phyloP scores from a whole-genome alignment of 2,113 vertebrate genomes.

The Agelaius tricolor region DNA sequence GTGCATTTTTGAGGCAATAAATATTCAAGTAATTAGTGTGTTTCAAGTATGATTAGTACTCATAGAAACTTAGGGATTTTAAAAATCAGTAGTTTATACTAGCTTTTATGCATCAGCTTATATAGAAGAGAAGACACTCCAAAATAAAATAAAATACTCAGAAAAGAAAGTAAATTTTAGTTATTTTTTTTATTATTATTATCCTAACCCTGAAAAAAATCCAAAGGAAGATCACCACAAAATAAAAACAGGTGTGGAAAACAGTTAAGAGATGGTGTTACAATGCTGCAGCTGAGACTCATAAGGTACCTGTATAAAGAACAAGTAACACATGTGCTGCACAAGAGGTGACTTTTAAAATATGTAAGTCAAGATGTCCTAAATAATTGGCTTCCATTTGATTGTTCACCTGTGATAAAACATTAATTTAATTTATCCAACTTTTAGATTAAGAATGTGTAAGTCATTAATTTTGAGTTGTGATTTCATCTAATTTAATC shows the following conservation, averaged over 20 bases:
- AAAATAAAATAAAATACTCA: neutral
- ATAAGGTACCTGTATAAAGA: neutral
- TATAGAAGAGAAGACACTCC: neutral
- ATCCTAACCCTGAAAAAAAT: neutral
- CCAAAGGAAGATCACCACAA: constrained; percentile 15
- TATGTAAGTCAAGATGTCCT: constrained; percentile 15
- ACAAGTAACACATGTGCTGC: neutral
- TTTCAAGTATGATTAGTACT: neutral
- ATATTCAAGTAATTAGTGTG: neutral
- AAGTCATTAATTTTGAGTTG: constrained; percentile 20
- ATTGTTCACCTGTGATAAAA: constrained; percentile 12
- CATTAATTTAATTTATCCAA: neutral
- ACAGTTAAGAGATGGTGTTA: constrained; percentile 24
- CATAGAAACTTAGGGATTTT: neutral
- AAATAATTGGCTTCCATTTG: neutral
- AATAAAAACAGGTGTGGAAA: constrained; percentile 34
- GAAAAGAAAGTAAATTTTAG: constrained; percentile 51
- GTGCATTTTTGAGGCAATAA: neutral
- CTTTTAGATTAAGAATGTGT: constrained; percentile 33
- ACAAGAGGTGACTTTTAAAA: neutral
- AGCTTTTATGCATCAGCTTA: neutral
- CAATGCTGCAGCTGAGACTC: constrained; percentile 44
- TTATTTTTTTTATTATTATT: constrained; percentile 58
- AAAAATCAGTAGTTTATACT: neutral
- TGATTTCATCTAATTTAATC: neutral